Evolutionary conservation across 2,113 vertebrate species (phyloP), one percentile per base, ranked within the genome.

Genomic region (Chaetodon auriga): DNA sequence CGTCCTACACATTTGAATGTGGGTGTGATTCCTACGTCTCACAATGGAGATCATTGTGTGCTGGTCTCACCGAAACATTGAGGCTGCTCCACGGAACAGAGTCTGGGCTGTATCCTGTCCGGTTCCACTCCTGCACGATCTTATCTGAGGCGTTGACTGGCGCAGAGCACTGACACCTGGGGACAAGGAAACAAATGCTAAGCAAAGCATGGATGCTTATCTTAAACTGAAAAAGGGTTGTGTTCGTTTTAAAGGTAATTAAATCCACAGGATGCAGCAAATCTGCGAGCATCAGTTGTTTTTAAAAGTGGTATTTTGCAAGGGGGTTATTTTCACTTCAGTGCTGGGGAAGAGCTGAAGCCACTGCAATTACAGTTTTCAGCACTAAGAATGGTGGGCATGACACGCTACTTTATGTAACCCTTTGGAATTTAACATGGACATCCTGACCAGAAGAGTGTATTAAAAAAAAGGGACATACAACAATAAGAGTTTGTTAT

Each of bases 1-100:
- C 51, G 55, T 41, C 9, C 9, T 61, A 54, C 7, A 63, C 14
- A 48, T 12, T 7, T 13, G 9, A 41, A 3, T 36, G 54, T 51
- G 61, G 62, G 48, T 75, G 77, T 54, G 68, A 60, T 68, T 66
- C 45, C 41, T 53, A 49, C 2, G 12, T 43, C 8, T 43, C 9
- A 66, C 81, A 79, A 43, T 74, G 70, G 82, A 71, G 71, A 81
- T 80, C 81, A 25, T 63, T 73, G 58, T 71, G 68, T 60, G 23
- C 35, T 25, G 7, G 38, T 63, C 97, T 97, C 92, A 99, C 97
- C 65, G 96, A 92, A 88, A 98, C 96, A 36, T 95, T 97, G 75
- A 99, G 96, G 74, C 95, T 97, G 88, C 81, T 92, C 98, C 98
- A 99, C 1, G 91, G 77, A 89, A 98, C 93, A 19, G 92, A 92